phyloP scores from a whole-genome alignment of 2,113 vertebrate species.

The Myiagra hebetior region DNA sequence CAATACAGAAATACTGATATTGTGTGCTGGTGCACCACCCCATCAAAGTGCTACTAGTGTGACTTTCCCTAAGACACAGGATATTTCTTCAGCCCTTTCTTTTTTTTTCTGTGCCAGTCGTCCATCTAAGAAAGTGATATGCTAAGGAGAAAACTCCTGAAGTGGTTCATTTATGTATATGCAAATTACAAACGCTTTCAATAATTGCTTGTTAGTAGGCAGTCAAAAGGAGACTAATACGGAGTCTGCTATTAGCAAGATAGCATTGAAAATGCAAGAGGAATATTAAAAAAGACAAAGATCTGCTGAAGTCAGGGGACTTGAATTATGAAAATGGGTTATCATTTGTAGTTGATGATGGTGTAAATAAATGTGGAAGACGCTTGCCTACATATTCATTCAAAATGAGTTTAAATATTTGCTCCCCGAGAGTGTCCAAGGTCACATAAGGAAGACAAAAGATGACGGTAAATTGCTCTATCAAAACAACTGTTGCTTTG shows the following conservation, averaged over 20 bases:
- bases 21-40: neutral
- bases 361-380: neutral
- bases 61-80: neutral
- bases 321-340: neutral
- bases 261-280: neutral
- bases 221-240: neutral
- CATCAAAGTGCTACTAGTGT: slow-evolving; percentile 5
- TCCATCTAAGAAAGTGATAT: neutral
- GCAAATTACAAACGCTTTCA: neutral
- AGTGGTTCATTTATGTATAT: neutral
- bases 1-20: neutral
- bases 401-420: neutral
- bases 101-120: neutral
- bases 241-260: neutral
- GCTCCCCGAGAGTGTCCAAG: neutral
- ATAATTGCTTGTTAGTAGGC: neutral
- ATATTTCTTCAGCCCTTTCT: neutral
- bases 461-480: neutral
- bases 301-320: neutral
- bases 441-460: neutral
- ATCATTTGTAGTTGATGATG: neutral
- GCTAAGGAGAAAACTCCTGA: neutral
- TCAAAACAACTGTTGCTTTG: neutral
- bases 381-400: neutral
- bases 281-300: neutral